Evolutionary conservation across 1,140 invertebrate species (phyloP).

Genomic region (Brachionus rubens): DNA sequence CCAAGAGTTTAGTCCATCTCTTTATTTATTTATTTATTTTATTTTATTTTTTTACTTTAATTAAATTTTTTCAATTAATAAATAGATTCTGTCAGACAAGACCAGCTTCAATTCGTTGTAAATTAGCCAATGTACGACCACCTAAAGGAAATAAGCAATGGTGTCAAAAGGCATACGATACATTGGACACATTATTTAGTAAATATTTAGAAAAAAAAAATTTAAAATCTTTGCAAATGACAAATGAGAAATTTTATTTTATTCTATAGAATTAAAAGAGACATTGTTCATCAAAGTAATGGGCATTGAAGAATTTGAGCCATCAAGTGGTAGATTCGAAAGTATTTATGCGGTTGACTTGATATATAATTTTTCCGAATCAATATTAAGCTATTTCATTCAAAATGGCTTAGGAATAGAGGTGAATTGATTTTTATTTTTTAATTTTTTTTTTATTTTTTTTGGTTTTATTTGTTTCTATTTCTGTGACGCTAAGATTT

Average conservation of each 20-base stretch:
- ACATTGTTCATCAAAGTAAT: slow-evolving; percentile 2
- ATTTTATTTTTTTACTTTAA: not conserved
- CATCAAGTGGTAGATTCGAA: slow-evolving; percentile 6
- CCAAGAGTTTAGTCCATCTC: slow-evolving; percentile 10
- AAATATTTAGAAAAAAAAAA: not conserved
- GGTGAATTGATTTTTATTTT: too few relatives aligned
- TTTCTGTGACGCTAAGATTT: too few relatives aligned
- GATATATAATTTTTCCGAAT: not conserved
- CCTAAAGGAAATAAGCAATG: not conserved
- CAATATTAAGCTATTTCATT: slow-evolving; percentile 8
- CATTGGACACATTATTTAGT: not conserved
- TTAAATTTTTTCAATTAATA: not conserved
- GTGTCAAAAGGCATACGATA: not conserved
- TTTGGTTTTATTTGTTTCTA: not conserved
- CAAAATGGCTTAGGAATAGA: not conserved
- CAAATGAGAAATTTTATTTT: not conserved
- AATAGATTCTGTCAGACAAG: slow-evolving; percentile 19
- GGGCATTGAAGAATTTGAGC: not conserved
- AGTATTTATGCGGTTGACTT: slow-evolving; percentile 7
- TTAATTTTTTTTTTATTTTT: not conserved
- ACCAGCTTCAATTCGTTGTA: slow-evolving; percentile 14
- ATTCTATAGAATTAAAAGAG: slow-evolving; percentile 2
- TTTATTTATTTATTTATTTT: not conserved
- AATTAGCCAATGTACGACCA: not conserved
- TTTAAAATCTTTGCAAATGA: not conserved